These are phyloP conservation scores for Bombus affinis DNA, from an alignment of 1,140 invertebrate species.

Conservation along the genomic window DNA sequence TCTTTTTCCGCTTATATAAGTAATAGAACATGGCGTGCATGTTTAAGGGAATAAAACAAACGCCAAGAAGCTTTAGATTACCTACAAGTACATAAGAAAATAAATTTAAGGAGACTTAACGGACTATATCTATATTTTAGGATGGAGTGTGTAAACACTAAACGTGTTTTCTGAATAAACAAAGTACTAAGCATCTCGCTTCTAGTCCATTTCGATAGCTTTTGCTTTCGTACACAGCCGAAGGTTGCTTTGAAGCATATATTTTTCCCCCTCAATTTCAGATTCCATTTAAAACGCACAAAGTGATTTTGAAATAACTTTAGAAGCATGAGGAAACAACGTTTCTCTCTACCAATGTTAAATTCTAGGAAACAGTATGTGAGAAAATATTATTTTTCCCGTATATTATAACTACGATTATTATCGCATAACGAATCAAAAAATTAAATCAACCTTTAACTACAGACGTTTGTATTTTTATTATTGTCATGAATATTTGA, in stretches of 20 bases:
- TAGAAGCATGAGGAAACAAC: not conserved
- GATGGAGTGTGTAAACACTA: not conserved
- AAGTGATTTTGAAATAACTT: not conserved
- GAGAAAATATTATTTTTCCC: not conserved
- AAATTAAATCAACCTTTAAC: not conserved
- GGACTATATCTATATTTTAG: conserved; percentile 7
- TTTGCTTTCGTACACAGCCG: not conserved
- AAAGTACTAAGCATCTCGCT: not conserved
- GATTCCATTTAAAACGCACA: not conserved
- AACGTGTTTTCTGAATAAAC: conserved; percentile 18
- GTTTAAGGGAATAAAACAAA: not conserved
- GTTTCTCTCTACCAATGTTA: too few relatives aligned
- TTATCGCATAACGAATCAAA: not conserved
- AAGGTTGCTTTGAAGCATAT: not conserved
- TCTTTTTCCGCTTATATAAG: not conserved
- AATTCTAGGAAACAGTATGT: not conserved
- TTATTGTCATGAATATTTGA: not conserved
- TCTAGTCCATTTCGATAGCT: not conserved
- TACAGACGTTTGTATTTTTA: not conserved
- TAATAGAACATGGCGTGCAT: not conserved
- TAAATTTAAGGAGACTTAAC: conserved; percentile 27
- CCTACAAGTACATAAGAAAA: conserved; percentile 12
- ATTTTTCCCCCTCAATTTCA: not conserved
- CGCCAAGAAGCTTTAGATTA: not conserved
- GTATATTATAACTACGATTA: not conserved